Percentiles rank a stretch among this genome's conserved stretches.
Conservation (phyloP, 2,797 vertebrate species). For the Echiichthys vipera region DNA sequence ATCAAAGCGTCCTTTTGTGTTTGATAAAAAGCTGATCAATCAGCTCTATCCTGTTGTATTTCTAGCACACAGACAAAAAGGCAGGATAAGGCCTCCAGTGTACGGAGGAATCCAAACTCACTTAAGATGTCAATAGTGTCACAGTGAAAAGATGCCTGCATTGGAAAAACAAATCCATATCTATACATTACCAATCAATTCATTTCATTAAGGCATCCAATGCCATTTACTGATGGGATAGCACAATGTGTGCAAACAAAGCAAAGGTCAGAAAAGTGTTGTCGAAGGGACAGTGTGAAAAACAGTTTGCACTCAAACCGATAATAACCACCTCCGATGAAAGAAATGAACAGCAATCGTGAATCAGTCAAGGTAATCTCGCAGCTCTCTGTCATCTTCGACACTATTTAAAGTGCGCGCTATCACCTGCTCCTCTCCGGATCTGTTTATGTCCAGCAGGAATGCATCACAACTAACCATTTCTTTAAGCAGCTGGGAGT, state of each 20-base stretch:
- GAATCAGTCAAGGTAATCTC: no score
- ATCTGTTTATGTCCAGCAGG: conserved; percentile 70
- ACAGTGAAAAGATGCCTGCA: conserved; percentile 69
- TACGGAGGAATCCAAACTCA: conserved; percentile 75
- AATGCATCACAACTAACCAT: conserved; percentile 70
- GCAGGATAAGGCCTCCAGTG: conserved; percentile 76
- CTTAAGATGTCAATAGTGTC: conserved; percentile 85
- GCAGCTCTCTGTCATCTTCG: conserved; percentile 48
- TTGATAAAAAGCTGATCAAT: conserved; percentile 56
- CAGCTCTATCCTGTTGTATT: conserved; percentile 54
- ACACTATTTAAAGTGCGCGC: conserved; percentile 49
- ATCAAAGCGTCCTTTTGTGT: conserved; percentile 55
- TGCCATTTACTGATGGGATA: conserved; percentile 75
- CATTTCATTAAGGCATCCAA: conserved; percentile 84
- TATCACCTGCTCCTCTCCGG: conserved; percentile 56
- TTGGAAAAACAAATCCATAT: conserved; percentile 76
- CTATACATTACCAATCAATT: conserved; percentile 79
- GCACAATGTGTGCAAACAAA: conserved; percentile 77
- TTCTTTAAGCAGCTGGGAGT: conserved; percentile 85
- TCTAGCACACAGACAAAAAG: conserved; percentile 63
- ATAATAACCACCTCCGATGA: conserved; percentile 47
- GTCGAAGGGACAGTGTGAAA: conserved; percentile 55
- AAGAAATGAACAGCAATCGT: conserved; percentile 54
- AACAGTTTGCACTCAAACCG: conserved; percentile 25
- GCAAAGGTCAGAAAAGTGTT: conserved; percentile 80